Conservation (phyloP, 2,113 vertebrate genomes). For the Tragelaphus buxtoni region DNA sequence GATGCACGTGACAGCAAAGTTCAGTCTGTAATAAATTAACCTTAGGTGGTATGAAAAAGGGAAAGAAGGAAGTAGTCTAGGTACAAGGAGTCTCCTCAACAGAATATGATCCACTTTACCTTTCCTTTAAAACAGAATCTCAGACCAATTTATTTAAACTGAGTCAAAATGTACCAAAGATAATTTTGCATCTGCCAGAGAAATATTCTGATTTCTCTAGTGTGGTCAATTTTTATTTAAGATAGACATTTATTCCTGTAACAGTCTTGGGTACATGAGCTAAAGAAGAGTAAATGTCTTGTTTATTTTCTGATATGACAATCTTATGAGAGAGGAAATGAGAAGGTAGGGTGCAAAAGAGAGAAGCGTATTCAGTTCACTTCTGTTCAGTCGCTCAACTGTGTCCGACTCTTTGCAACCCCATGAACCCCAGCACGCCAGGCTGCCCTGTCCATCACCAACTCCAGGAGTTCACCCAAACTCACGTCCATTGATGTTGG, state of each 20-base stretch:
- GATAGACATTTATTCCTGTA: neutral
- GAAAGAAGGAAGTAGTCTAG: neutral
- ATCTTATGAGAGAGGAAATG: neutral
- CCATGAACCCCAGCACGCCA: neutral
- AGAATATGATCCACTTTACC: neutral
- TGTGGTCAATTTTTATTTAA: neutral
- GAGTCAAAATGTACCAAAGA: neutral
- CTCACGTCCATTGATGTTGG: neutral
- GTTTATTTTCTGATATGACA: neutral
- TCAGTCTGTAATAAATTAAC: neutral
- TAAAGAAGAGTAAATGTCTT: neutral
- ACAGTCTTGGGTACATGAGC: neutral
- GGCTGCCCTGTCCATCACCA: neutral
- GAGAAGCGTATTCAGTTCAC: neutral
- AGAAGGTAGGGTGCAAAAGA: neutral
- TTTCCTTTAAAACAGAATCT: neutral
- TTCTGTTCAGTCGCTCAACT: neutral
- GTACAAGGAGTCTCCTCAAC: neutral
- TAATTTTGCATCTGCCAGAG: neutral
- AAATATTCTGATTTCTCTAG: neutral
- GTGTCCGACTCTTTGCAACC: fast-evolving
- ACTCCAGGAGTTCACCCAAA: neutral
- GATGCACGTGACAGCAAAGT: neutral
- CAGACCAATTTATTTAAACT: neutral
- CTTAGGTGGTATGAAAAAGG: neutral